Evolutionary conservation across 2,113 vertebrate species (phyloP).

Genomic region (Pelecanus crispus): DNA sequence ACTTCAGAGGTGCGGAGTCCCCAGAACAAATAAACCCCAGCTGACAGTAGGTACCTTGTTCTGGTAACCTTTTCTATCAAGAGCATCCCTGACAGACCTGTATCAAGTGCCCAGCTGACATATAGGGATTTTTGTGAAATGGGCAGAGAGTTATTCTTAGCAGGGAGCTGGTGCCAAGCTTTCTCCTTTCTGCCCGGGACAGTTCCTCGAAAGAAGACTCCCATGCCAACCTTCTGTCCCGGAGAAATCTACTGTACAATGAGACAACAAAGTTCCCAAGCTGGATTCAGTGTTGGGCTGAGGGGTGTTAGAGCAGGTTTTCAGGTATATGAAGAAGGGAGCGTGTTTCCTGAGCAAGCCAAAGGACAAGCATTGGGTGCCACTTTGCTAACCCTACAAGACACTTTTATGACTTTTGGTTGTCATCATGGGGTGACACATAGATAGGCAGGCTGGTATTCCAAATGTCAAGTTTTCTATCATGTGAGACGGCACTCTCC

Average conservation of each 20-base stretch:
- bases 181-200: background rate
- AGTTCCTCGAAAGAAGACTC: background rate
- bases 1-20: background rate
- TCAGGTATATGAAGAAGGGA: background rate
- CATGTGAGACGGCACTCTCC: background rate
- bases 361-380: background rate
- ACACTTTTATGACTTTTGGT: background rate
- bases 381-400: background rate
- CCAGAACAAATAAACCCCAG: background rate
- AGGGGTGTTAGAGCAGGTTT: background rate
- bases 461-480: background rate
- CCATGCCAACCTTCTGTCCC: background rate
- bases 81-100: background rate
- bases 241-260: background rate
- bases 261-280: background rate
- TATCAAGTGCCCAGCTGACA: background rate
- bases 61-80: background rate
- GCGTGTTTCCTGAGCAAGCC: background rate
- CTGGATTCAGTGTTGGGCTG: background rate
- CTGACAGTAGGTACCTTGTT: background rate
- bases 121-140: background rate
- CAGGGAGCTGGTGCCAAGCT: background rate
- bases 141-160: background rate
- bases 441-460: background rate
- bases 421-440: background rate